Percentiles rank a stretch among this genome's conserved stretches.
phyloP scores from a whole-genome alignment of 2,888 invertebrate genomes.

The Hypolimnas misippus region DNA sequence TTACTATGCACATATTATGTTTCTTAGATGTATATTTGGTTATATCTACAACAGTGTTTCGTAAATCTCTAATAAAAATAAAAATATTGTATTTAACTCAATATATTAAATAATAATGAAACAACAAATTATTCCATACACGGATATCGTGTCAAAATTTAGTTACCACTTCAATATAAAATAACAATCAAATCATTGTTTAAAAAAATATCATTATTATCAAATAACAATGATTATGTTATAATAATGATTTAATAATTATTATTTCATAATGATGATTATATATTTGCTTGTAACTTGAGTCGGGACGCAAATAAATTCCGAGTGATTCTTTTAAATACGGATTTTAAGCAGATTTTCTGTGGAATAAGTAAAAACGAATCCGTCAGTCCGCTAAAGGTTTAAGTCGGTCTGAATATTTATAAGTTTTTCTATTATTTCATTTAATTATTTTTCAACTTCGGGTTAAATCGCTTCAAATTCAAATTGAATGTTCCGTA shows the following conservation, averaged over 20 bases:
- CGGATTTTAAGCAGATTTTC: constrained; percentile 84
- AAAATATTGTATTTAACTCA: too few species aligned
- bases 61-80: too few species aligned
- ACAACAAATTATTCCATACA: too few species aligned
- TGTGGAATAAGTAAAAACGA: constrained; percentile 83
- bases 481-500: constrained; percentile 26
- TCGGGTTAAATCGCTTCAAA: constrained; percentile 26
- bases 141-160: too few species aligned
- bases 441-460: constrained; percentile 62
- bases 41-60: too few species aligned
- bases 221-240: background rate
- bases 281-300: constrained; percentile 41
- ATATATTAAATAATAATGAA: too few species aligned
- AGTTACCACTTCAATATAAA: too few species aligned
- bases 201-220: too few species aligned
- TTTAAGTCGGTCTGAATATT: constrained; percentile 79
- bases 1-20: too few species aligned
- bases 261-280: background rate
- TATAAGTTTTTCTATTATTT: constrained; percentile 83
- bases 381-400: constrained; percentile 81
- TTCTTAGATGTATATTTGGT: too few species aligned
- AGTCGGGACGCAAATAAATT: constrained; percentile 71
- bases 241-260: background rate
- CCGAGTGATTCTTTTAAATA: constrained; percentile 83
- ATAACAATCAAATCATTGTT: too few species aligned